phyloP scores from a whole-genome alignment of 2,888 invertebrate genomes.

The Meiosimyza decipiens region DNA sequence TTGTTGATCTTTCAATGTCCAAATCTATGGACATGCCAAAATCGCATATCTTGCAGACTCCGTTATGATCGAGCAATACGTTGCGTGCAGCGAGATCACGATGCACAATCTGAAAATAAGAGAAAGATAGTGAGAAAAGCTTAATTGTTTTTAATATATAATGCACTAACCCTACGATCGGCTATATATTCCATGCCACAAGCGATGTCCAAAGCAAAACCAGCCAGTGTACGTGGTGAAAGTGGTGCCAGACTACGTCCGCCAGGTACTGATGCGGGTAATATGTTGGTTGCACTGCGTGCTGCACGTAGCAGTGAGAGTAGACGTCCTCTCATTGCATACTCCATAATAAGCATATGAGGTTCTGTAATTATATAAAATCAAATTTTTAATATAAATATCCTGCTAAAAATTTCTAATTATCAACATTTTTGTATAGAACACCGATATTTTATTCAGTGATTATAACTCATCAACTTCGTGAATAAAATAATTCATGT shows the following conservation, averaged over 20 bases:
- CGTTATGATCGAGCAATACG: constrained; percentile 84
- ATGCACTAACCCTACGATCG: constrained; percentile 76
- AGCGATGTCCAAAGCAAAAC: constrained; percentile 85
- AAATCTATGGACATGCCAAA: constrained; percentile 85
- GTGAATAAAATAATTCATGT: too few species aligned
- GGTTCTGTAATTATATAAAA: constrained; percentile 74
- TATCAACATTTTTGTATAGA: too few species aligned
- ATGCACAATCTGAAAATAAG: constrained; percentile 78
- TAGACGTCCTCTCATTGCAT: constrained; percentile 85
- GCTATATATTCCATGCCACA: constrained; percentile 87
- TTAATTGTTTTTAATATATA: neutral
- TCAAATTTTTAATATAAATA: too few species aligned
- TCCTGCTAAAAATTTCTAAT: too few species aligned
- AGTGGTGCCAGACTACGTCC: constrained; percentile 64
- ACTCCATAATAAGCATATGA: constrained; percentile 85
- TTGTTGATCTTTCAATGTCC: constrained; percentile 61
- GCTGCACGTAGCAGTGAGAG: constrained; percentile 78
- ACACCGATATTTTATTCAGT: too few species aligned
- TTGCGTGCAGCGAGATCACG: constrained; percentile 87
- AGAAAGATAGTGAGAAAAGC: neutral
- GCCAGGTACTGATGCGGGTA: constrained; percentile 68
- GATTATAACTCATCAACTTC: too few species aligned
- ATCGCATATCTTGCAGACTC: constrained; percentile 88
- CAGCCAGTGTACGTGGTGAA: constrained; percentile 75
- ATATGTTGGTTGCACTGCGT: constrained; percentile 63